phyloP scores from a whole-genome alignment of 1,140 invertebrate species.

The Drosophila bocqueti region DNA sequence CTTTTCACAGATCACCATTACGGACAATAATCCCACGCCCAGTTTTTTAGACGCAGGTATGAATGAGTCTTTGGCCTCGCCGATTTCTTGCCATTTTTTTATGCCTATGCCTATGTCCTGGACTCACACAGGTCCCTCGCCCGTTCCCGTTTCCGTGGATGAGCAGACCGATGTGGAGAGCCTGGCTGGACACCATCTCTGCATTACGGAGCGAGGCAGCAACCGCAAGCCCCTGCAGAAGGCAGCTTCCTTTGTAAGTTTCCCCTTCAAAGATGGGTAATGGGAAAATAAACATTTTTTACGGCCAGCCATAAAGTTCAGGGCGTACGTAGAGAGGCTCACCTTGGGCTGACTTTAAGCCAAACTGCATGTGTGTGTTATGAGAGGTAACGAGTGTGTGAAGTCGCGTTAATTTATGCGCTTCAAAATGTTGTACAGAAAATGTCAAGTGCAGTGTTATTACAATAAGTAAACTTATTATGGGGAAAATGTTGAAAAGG shows the following conservation, averaged over 20 bases:
- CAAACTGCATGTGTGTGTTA: constrained; percentile 1
- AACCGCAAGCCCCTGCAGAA: constrained; percentile 76
- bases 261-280: neutral
- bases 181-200: constrained; percentile 90
- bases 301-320: constrained; percentile 1
- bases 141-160: constrained; percentile 86
- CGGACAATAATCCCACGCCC: constrained; percentile 85
- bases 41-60: constrained; percentile 87
- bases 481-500: neutral
- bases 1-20: constrained; percentile 80
- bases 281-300: constrained; percentile 7
- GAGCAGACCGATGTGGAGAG: constrained; percentile 89
- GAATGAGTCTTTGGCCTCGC: neutral
- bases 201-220: constrained; percentile 85
- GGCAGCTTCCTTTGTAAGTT: constrained; percentile 82
- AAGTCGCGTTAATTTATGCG: neutral
- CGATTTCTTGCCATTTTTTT: constrained; percentile 59
- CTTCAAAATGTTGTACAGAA: neutral
- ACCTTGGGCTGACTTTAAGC: neutral
- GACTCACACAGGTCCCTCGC: constrained; percentile 58
- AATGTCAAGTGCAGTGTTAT: neutral
- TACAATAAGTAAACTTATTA: neutral
- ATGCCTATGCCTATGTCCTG: constrained; percentile 6
- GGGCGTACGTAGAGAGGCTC: too few relatives aligned
- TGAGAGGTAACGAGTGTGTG: neutral